Evolutionary conservation across 2,797 vertebrate genomes (phyloP).

Genomic region (Pipistrellus pygmaeus): DNA sequence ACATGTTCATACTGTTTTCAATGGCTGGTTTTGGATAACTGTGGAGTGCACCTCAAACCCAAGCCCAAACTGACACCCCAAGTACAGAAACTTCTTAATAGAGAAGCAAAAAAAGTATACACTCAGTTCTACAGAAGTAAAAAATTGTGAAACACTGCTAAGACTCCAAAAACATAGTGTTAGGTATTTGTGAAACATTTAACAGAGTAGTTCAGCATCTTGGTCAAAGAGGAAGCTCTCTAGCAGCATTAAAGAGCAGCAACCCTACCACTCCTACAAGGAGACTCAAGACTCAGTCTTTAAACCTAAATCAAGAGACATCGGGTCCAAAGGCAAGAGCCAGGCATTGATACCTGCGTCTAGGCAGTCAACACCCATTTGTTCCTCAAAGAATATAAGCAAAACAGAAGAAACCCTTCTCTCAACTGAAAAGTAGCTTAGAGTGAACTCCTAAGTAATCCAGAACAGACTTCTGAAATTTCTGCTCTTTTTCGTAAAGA

Average conservation of each 20-base stretch:
- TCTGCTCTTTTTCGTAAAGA: conserved; percentile 92
- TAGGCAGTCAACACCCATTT: conserved; percentile 79
- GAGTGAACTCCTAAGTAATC: conserved; percentile 88
- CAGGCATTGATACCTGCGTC: conserved; percentile 65
- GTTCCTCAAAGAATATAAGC: conserved; percentile 87
- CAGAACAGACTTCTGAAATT: conserved; percentile 92
- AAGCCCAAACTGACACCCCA: conserved; percentile 89
- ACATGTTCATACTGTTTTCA: conserved; percentile 92
- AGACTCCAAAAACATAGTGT: conserved; percentile 89
- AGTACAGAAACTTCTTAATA: conserved; percentile 89
- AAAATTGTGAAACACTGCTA: conserved; percentile 90
- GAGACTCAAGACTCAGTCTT: conserved; percentile 62
- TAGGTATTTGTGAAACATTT: conserved; percentile 94
- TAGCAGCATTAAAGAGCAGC: conserved; percentile 82
- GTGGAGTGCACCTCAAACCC: conserved; percentile 89
- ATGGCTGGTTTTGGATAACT: conserved; percentile 89
- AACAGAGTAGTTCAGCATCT: conserved; percentile 90
- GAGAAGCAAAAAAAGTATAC: conserved; percentile 86
- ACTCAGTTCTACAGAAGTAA: conserved; percentile 90
- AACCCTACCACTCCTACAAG: conserved; percentile 83
- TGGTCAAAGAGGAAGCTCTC: conserved; percentile 90
- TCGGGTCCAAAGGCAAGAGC: conserved; percentile 78
- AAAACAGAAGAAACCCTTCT: conserved; percentile 90
- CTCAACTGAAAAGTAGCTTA: conserved; percentile 93
- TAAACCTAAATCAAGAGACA: conserved; percentile 63